A percentile compares a stretch with the other conserved stretches of the same genome.
Evolutionary conservation across 2,797 vertebrate genomes (phyloP).

Genomic region (Cyclopterus lumpus): DNA sequence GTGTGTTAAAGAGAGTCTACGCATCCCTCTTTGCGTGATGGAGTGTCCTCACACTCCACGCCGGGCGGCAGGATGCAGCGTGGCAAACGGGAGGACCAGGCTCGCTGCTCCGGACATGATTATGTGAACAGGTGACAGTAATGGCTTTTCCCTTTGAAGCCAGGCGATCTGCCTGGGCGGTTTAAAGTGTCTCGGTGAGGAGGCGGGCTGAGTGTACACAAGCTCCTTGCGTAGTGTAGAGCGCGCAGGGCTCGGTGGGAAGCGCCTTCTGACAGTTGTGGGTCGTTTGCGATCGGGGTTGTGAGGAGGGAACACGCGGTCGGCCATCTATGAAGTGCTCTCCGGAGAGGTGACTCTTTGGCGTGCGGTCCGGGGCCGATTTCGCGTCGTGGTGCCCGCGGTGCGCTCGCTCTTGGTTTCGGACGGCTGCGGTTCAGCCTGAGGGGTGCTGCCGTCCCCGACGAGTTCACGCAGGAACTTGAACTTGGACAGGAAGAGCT

Average conservation of each 20-base stretch:
- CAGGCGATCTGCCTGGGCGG: conserved; percentile 64
- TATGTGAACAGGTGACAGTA: conserved; percentile 33
- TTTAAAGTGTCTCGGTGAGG: conserved; percentile 59
- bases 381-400: conserved; percentile 73
- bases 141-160: conserved; percentile 73
- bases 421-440: conserved; percentile 88
- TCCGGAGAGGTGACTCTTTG: conserved; percentile 85
- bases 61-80: conserved; percentile 55
- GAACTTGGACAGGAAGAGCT: conserved; percentile 98
- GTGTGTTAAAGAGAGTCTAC: conserved; percentile 11
- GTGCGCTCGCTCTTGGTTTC: conserved; percentile 86
- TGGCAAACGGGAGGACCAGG: background rate
- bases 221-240: conserved; percentile 44
- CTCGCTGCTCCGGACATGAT: conserved; percentile 15
- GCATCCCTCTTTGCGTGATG: conserved; percentile 21
- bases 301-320: background rate
- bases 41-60: conserved; percentile 20
- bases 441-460: conserved; percentile 91
- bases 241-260: background rate
- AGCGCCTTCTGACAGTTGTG: background rate
- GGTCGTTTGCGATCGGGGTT: background rate
- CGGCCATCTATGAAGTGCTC: conserved; percentile 56
- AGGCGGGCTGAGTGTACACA: conserved; percentile 13
- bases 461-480: conserved; percentile 97
- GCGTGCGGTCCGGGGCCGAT: conserved; percentile 85